Evolutionary conservation across 2,113 vertebrate genomes (phyloP), one percentile per base, ranked within the genome.

Genomic region (Myxocyprinus asiaticus): DNA sequence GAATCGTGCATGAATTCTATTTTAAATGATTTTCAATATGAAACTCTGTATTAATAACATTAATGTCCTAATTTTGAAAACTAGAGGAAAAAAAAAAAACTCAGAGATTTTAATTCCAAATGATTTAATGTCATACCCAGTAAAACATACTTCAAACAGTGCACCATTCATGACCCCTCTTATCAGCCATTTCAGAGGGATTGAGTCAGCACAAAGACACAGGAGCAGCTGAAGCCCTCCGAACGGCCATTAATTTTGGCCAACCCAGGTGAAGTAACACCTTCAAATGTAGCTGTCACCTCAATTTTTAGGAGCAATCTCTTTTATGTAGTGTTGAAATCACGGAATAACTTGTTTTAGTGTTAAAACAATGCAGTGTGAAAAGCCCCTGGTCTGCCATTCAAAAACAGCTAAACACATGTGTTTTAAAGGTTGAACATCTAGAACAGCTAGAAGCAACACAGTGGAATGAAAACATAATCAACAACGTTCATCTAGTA

Each of bases 251-350:
- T 62, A 74, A 47, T 10, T 62, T 10, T 48, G 56, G 44, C 15
- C n/a, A 62, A 14, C 55, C 55, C 55, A 56, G 55, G 45, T 22
- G 10, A 11, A 15, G 11, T 47, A 50, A 22, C 55, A 74, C 55
- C 33, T 72, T 59, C 47, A 59, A n/a, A 59, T 72, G 55, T 15
- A 70, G 51, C 50, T 56, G 22, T 70, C 51, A 56, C 22, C 17
- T 70, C 12, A 17, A n/a, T 70, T 70, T 70, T 56, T 42, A 9
- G 7, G 9, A 17, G 12, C 17, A 7, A 15, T 74, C 10, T 48
- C 71, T 61, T 48, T 15, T 61, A 43, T 43, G 68, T 44, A 56
- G 69, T 71, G 53, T 71, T 45, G 12, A n/a, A n/a, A n/a, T n/a
- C n/a, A n/a, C n/a, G n/a, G 4, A 44, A 58, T 71, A 15, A 9